A percentile compares a stretch with the other conserved stretches of the same genome.
These are phyloP conservation scores for Pachypeltis micranthus DNA, from an alignment of 1,140 invertebrate genomes.

Conservation along the genomic window DNA sequence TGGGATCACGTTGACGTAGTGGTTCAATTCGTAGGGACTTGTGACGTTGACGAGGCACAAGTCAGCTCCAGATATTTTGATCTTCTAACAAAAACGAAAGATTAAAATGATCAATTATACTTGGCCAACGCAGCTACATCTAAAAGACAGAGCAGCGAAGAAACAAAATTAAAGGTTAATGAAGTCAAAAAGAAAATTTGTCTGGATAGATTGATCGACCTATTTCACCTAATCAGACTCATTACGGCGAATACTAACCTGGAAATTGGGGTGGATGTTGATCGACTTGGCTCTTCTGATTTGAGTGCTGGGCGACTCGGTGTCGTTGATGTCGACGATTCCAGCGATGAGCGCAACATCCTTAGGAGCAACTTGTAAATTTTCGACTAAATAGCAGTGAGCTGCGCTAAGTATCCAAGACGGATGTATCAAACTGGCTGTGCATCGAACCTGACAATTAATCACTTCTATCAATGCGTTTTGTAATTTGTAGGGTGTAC, in stretches of 20 bases:
- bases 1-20: conserved; percentile 16
- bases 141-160: too few relatives aligned
- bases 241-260: conserved; percentile 18
- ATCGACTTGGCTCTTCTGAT: conserved; percentile 15
- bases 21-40: conserved; percentile 17
- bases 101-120: too few relatives aligned
- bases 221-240: too few relatives aligned
- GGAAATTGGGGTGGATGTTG: conserved; percentile 21
- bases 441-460: conserved; percentile 11
- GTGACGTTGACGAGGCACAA: conserved; percentile 20
- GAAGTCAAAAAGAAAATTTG: too few relatives aligned
- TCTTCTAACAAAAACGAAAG: conserved; percentile 15
- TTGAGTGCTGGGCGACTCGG: conserved; percentile 2
- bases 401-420: conserved; percentile 21
- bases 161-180: too few relatives aligned
- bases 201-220: too few relatives aligned
- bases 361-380: conserved; percentile 9
- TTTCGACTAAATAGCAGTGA: conserved; percentile 20
- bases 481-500: too few relatives aligned
- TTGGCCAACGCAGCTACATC: too few relatives aligned
- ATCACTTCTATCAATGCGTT: background rate
- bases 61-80: conserved; percentile 22
- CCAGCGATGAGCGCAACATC: conserved; percentile 21
- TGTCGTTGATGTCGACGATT: conserved; percentile 20
- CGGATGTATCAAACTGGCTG: conserved; percentile 8